Percentiles rank a stretch among this genome's conserved stretches.
Conservation (phyloP, 2,888 invertebrate genomes). For the Bedellia somnulentella region DNA sequence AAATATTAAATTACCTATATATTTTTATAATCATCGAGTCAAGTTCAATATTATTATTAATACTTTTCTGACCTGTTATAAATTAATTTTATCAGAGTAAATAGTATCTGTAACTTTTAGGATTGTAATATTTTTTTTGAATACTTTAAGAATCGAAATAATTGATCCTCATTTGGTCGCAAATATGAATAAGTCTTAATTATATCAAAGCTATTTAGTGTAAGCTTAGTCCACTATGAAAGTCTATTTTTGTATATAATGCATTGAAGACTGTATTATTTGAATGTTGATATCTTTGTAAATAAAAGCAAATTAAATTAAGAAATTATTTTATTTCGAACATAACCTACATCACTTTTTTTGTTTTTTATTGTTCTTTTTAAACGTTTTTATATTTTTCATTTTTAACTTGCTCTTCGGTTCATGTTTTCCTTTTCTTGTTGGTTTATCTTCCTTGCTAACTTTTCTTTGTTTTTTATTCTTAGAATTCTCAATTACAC, state of each 20-base stretch:
- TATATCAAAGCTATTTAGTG: too few relatives aligned
- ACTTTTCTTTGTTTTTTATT: constrained; percentile 30
- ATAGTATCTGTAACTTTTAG: too few relatives aligned
- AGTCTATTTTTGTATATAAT: constrained; percentile 31
- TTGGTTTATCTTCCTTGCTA: constrained; percentile 15
- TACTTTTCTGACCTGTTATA: too few relatives aligned
- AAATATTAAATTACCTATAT: too few relatives aligned
- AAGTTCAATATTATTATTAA: too few relatives aligned
- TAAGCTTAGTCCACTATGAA: too few relatives aligned
- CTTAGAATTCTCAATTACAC: constrained; percentile 20
- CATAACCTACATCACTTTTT: neutral
- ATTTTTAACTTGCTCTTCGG: constrained; percentile 12
- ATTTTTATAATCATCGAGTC: too few relatives aligned
- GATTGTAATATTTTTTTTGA: too few relatives aligned
- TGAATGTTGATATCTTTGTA: constrained; percentile 18
- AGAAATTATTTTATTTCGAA: neutral
- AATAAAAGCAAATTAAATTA: neutral
- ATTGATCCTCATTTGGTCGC: too few relatives aligned
- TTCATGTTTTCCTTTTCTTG: constrained; percentile 13
- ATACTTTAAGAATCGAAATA: too few relatives aligned
- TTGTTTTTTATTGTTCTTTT: constrained; percentile 5
- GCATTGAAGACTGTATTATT: constrained; percentile 54
- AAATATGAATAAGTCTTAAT: too few relatives aligned
- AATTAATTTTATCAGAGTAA: too few relatives aligned
- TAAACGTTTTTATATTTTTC: constrained; percentile 7